A percentile compares a stretch with the other conserved stretches of the same genome.
phyloP scores from a whole-genome alignment of 2,888 invertebrate species.

The Rotaria macrura region DNA sequence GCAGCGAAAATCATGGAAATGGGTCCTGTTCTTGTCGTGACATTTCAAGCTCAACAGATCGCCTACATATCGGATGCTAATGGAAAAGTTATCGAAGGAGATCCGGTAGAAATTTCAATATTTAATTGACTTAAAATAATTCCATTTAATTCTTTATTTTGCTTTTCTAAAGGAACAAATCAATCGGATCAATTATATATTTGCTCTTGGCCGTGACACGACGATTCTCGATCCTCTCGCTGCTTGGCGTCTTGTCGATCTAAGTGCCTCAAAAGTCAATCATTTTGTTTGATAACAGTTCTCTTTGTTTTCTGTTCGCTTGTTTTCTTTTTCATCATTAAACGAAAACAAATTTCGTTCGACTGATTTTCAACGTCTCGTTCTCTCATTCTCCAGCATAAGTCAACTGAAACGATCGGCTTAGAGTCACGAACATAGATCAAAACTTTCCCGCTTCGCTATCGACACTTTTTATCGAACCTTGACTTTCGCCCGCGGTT shows the following conservation, averaged over 20 bases:
- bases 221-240: constrained; percentile 82
- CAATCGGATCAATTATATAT: constrained; percentile 83
- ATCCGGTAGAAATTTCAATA: constrained; percentile 56
- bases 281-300: constrained; percentile 1
- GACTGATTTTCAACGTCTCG: too few species aligned
- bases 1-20: constrained; percentile 99
- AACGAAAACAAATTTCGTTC: too few species aligned
- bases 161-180: constrained; percentile 63
- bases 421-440: too few species aligned
- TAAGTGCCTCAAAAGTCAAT: neutral
- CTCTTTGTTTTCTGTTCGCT: neutral
- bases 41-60: constrained; percentile 90
- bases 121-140: too few species aligned
- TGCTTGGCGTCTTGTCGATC: constrained; percentile 86
- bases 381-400: too few species aligned
- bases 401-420: too few species aligned
- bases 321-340: too few species aligned
- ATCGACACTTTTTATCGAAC: too few species aligned
- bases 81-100: constrained; percentile 79
- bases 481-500: too few species aligned
- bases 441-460: too few species aligned
- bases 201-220: constrained; percentile 92
- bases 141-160: too few species aligned
- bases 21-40: constrained; percentile 87
- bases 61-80: constrained; percentile 74